Percentiles rank a stretch among this genome's conserved stretches.
Conservation (phyloP, 2,113 vertebrate genomes). For the Erpornis zantholeuca region DNA sequence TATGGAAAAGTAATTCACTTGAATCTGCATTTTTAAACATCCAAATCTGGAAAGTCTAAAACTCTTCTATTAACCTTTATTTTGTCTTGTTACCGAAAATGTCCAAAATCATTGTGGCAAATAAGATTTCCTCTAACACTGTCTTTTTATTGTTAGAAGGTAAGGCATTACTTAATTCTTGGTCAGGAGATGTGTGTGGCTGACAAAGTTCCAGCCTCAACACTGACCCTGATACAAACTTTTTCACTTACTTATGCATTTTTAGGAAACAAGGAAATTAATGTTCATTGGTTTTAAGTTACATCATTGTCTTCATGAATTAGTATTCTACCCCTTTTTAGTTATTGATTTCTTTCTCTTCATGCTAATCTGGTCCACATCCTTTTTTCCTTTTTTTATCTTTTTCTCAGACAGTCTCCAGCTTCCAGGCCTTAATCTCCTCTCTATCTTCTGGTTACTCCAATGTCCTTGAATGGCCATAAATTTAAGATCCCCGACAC, state of each 20-base stretch:
- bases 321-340: not conserved
- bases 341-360: not conserved
- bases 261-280: not conserved
- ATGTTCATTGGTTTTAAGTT: not conserved
- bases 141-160: not conserved
- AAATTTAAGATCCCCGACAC: not conserved
- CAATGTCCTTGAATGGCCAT: not conserved
- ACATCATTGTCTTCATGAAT: not conserved
- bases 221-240: rapidly evolving
- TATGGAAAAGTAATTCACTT: not conserved
- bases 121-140: not conserved
- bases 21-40: not conserved
- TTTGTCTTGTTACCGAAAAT: not conserved
- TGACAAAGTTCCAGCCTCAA: not conserved
- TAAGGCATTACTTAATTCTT: not conserved
- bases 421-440: not conserved
- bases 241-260: not conserved
- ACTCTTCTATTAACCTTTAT: not conserved
- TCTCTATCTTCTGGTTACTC: not conserved
- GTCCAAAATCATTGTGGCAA: rapidly evolving
- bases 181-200: not conserved
- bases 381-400: not conserved
- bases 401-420: not conserved
- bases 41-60: not conserved
- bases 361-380: not conserved